phyloP scores from a whole-genome alignment of 2,888 invertebrate species.

The Pilophorus perplexus region DNA sequence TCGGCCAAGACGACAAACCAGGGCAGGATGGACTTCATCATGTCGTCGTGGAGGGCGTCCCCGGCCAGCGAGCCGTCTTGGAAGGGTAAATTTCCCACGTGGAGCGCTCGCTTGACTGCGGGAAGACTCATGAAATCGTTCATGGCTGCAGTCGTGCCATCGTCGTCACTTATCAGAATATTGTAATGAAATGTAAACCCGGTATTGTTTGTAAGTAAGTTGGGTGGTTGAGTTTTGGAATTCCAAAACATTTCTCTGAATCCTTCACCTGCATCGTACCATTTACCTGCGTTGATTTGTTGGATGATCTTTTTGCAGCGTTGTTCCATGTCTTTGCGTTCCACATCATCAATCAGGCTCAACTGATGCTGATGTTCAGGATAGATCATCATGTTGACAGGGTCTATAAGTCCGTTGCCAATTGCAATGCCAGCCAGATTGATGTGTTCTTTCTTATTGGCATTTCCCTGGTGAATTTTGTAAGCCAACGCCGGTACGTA shows the following conservation, averaged over 20 bases:
- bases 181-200: slow-evolving; percentile 68
- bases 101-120: slow-evolving; percentile 40
- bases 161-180: slow-evolving; percentile 18
- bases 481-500: slow-evolving; percentile 57
- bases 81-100: slow-evolving; percentile 45
- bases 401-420: slow-evolving; percentile 58
- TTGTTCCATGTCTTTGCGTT: slow-evolving; percentile 49
- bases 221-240: slow-evolving; percentile 47
- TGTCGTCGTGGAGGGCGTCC: slow-evolving; percentile 66
- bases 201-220: slow-evolving; percentile 65
- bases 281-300: slow-evolving; percentile 22
- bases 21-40: slow-evolving; percentile 76
- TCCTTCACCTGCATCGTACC: slow-evolving; percentile 12
- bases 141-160: not conserved
- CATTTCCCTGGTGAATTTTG: slow-evolving; percentile 58
- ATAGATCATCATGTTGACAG: slow-evolving; percentile 56
- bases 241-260: slow-evolving; percentile 57
- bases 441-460: slow-evolving; percentile 54
- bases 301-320: slow-evolving; percentile 18
- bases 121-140: slow-evolving; percentile 20
- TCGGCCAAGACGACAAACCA: slow-evolving; percentile 67
- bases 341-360: slow-evolving; percentile 53
- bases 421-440: slow-evolving; percentile 59
- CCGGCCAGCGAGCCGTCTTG: slow-evolving; percentile 58
- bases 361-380: slow-evolving; percentile 57